Percentiles rank a stretch among this genome's conserved stretches.
These are phyloP conservation scores for Drosophila parthenogenetica DNA, from an alignment of 2,888 invertebrate species.

Conservation along the genomic window DNA sequence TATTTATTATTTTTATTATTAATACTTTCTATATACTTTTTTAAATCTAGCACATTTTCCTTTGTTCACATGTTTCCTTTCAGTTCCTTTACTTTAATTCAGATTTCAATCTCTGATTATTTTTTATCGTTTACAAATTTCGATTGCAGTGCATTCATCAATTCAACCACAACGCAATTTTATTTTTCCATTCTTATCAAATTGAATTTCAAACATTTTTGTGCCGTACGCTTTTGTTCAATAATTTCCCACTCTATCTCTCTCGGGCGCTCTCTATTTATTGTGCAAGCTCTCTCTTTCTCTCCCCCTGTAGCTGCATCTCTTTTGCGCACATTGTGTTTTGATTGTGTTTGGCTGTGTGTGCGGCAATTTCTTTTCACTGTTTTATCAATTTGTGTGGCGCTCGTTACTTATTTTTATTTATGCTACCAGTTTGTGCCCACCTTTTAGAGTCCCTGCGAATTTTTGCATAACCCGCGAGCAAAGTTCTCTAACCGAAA, in stretches of 20 bases:
- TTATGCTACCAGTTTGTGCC: conserved; percentile 51
- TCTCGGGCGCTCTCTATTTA: background rate
- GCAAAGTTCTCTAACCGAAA: conserved; percentile 77
- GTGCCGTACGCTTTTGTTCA: conserved; percentile 72
- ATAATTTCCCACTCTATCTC: conserved; percentile 64
- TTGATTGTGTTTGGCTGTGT: conserved; percentile 33
- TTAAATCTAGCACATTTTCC: background rate
- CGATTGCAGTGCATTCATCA: conserved; percentile 35
- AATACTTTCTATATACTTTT: too few relatives aligned
- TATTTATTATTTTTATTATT: too few relatives aligned
- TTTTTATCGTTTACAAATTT: background rate
- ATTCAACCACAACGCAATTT: conserved; percentile 32
- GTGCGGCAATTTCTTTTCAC: conserved; percentile 72
- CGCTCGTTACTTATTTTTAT: conserved; percentile 78
- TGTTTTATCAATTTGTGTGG: conserved; percentile 78
- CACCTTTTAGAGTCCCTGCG: conserved; percentile 51
- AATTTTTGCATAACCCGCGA: conserved; percentile 80
- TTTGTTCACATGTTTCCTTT: background rate
- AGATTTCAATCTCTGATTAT: background rate
- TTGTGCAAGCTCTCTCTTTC: conserved; percentile 1
- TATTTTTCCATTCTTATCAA: conserved; percentile 64
- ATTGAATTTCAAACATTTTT: conserved; percentile 69
- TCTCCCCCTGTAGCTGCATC: conserved; percentile 3
- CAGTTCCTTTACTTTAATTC: background rate
- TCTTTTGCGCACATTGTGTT: conserved; percentile 30